phyloP scores from a whole-genome alignment of 2,113 vertebrate genomes.

The Paedocypris sp. region DNA sequence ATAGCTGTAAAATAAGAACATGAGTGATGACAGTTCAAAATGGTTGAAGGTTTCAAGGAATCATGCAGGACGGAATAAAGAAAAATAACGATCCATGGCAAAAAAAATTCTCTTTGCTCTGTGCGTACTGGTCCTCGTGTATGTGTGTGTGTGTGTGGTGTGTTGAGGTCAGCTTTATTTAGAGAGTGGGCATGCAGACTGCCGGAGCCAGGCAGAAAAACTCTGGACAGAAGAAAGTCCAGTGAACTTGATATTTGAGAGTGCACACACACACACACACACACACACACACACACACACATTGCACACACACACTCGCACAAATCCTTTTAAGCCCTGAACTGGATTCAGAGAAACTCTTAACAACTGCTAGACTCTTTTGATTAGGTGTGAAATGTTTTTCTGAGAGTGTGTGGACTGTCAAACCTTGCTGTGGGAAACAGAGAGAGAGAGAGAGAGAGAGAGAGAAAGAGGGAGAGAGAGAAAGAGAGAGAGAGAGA shows the following conservation, averaged over 20 bases:
- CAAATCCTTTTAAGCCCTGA: conserved; percentile 15
- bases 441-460: no score
- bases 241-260: conserved; percentile 43
- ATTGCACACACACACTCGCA: conserved; percentile 4
- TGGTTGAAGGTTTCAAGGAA: no score
- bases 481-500: no score
- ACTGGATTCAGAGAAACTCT: conserved; percentile 5
- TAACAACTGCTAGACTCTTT: neutral
- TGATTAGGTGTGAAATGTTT: neutral
- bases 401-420: neutral
- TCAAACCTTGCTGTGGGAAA: no score
- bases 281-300: conserved; percentile 1
- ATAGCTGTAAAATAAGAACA: no score
- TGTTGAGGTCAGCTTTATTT: conserved; percentile 64
- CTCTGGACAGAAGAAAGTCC: conserved; percentile 34
- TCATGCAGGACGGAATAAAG: no score
- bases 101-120: no score
- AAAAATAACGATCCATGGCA: no score
- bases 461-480: no score
- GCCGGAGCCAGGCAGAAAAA: conserved; percentile 45
- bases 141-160: conserved; percentile 9
- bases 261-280: neutral
- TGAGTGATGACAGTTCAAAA: no score
- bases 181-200: conserved; percentile 58
- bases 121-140: no score